These are phyloP conservation scores for Engystomops pustulosus DNA, from an alignment of 2,113 vertebrate species.

Conservation along the genomic window DNA sequence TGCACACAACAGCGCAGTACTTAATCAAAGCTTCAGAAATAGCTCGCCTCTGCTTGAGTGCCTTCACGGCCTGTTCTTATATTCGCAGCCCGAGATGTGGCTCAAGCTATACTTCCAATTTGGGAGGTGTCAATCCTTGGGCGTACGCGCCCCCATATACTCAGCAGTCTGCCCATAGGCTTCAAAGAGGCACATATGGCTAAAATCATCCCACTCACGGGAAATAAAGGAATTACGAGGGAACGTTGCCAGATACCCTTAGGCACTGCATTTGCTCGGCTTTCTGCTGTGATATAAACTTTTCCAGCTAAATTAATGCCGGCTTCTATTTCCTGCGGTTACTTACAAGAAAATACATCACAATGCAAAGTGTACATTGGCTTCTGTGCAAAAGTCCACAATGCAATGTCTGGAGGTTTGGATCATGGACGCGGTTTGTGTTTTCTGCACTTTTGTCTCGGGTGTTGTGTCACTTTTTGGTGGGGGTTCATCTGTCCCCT, in stretches of 20 bases:
- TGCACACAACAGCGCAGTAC: not conserved
- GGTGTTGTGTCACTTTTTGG: too few species aligned
- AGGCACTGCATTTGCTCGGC: slow-evolving; percentile 35
- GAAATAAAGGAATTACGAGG: slow-evolving; percentile 54
- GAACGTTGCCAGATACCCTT: slow-evolving; percentile 55
- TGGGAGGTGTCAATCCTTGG: slow-evolving; percentile 35
- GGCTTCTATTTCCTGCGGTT: slow-evolving; percentile 47
- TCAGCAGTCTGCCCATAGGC: slow-evolving; percentile 48
- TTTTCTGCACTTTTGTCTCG: not conserved
- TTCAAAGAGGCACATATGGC: slow-evolving; percentile 57
- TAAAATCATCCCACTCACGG: slow-evolving; percentile 56
- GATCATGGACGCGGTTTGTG: not conserved
- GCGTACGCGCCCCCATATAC: slow-evolving; percentile 29
- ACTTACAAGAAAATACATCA: slow-evolving; percentile 48
- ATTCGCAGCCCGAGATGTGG: not conserved
- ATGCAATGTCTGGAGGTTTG: not conserved
- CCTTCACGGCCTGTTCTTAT: not conserved
- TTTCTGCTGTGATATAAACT: slow-evolving; percentile 54
- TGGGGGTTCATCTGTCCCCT: too few species aligned
- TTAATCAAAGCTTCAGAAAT: slow-evolving; percentile 43
- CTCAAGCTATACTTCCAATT: not conserved
- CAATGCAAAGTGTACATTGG: slow-evolving; percentile 11
- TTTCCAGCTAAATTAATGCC: slow-evolving; percentile 54
- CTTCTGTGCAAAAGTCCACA: slow-evolving; percentile 24
- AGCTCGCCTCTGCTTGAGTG: slow-evolving; percentile 25